Conservation (phyloP, 1,140 invertebrate species). For the Aricia agestis region DNA sequence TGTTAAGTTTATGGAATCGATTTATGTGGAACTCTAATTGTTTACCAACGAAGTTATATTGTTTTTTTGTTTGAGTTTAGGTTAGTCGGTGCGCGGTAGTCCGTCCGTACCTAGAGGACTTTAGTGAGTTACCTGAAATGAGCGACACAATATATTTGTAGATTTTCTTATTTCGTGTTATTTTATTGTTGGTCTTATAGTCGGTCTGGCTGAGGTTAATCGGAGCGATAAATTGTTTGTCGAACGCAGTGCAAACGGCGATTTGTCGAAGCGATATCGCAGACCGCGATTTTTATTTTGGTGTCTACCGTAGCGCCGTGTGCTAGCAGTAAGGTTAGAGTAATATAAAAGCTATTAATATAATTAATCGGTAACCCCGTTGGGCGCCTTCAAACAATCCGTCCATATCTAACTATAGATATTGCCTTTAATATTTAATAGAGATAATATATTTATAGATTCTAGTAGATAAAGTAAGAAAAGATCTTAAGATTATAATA, state of each 20-base stretch:
- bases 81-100: constrained; percentile 50
- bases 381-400: constrained; percentile 75
- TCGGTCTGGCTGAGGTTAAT: constrained; percentile 32
- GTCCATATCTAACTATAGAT: constrained; percentile 75
- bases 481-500: constrained; percentile 62
- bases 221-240: neutral
- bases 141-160: constrained; percentile 69
- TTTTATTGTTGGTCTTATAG: constrained; percentile 63
- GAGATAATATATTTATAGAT: constrained; percentile 75
- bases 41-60: constrained; percentile 75
- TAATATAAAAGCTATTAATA: constrained; percentile 64
- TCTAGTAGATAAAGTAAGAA: constrained; percentile 55
- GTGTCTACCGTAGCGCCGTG: constrained; percentile 57
- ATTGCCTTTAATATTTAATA: constrained; percentile 76
- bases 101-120: constrained; percentile 48
- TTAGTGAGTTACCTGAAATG: constrained; percentile 71
- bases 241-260: neutral
- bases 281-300: constrained; percentile 32
- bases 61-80: constrained; percentile 63
- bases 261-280: constrained; percentile 7
- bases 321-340: constrained; percentile 47
- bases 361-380: constrained; percentile 72
- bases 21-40: constrained; percentile 72
- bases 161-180: constrained; percentile 53
- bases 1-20: constrained; percentile 73